Evolutionary conservation across 2,888 invertebrate species (phyloP).

Genomic region (Taphrorychus bicolor): DNA sequence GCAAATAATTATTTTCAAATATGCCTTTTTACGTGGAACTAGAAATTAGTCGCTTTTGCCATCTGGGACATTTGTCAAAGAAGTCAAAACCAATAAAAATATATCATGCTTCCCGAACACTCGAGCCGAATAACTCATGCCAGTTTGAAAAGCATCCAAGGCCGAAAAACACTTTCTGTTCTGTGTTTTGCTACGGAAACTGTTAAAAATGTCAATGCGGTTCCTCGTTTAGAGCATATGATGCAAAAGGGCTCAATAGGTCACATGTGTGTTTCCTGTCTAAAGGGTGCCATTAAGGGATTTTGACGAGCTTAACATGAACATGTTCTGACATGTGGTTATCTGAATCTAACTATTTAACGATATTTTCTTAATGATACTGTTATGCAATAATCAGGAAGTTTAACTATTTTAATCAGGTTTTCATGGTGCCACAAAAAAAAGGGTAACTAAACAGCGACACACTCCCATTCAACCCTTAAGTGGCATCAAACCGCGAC

Average conservation of each 20-base stretch:
- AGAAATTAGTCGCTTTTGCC: not conserved
- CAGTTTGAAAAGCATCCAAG: slow-evolving; percentile 2
- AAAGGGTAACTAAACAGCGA: slow-evolving; percentile 36
- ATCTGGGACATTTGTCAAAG: not conserved
- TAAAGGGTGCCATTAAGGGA: slow-evolving; percentile 43
- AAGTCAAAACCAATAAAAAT: not conserved
- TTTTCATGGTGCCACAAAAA: slow-evolving; percentile 20
- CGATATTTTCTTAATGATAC: too few relatives aligned
- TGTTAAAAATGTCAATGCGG: slow-evolving; percentile 22
- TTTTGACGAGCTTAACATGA: slow-evolving; percentile 28
- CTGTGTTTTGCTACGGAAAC: slow-evolving; percentile 27
- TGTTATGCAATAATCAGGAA: too few relatives aligned
- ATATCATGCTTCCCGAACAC: too few relatives aligned
- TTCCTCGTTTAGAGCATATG: slow-evolving; percentile 37
- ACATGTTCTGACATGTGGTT: slow-evolving; percentile 27
- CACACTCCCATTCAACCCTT: slow-evolving; percentile 24
- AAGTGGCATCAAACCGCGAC: slow-evolving; percentile 44
- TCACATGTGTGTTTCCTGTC: slow-evolving; percentile 48
- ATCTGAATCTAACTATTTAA: not conserved
- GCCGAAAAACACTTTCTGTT: slow-evolving; percentile 17
- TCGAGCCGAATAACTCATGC: slow-evolving; percentile 3
- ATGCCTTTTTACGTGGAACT: not conserved
- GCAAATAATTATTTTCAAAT: not conserved
- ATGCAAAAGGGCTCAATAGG: slow-evolving; percentile 41
- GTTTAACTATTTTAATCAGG: too few relatives aligned